These are phyloP conservation scores for Stichodactyla helianthus DNA, from an alignment of 64 coral and sea anemone genomes.

Conservation along the genomic window DNA sequence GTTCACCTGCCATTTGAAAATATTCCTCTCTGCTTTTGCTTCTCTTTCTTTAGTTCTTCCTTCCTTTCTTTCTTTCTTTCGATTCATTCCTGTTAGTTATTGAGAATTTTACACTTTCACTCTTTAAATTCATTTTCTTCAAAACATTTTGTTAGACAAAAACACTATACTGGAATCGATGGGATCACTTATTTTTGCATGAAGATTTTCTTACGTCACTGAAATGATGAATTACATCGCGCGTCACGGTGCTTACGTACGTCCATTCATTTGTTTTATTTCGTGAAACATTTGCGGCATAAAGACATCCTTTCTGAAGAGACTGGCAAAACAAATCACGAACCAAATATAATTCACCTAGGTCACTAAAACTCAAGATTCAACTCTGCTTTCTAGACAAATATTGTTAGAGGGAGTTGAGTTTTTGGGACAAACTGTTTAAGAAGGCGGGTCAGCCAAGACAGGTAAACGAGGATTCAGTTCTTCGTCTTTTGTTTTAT, in stretches of 20 bases:
- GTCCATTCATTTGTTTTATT: not conserved
- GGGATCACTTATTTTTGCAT: not conserved
- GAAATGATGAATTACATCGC: not conserved
- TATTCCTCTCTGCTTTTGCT: not conserved
- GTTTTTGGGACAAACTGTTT: too few relatives aligned
- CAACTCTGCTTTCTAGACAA: too few relatives aligned
- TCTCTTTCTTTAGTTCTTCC: too few relatives aligned
- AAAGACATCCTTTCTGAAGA: not conserved
- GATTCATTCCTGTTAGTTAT: too few relatives aligned
- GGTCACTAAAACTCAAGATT: too few relatives aligned
- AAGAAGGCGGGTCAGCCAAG: too few relatives aligned
- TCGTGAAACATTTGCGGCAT: not conserved
- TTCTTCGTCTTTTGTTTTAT: too few relatives aligned
- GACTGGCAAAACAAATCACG: not conserved
- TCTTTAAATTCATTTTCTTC: not conserved
- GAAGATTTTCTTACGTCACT: not conserved
- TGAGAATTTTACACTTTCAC: too few relatives aligned
- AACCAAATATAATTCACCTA: not conserved
- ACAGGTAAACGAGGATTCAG: too few relatives aligned
- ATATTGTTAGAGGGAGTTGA: too few relatives aligned
- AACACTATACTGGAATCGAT: not conserved
- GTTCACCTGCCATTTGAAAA: not conserved
- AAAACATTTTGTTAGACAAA: not conserved
- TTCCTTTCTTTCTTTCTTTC: not conserved
- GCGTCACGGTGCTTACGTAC: not conserved